Evolutionary conservation across 2,888 invertebrate genomes (phyloP).

Genomic region (Drosophila monieri): DNA sequence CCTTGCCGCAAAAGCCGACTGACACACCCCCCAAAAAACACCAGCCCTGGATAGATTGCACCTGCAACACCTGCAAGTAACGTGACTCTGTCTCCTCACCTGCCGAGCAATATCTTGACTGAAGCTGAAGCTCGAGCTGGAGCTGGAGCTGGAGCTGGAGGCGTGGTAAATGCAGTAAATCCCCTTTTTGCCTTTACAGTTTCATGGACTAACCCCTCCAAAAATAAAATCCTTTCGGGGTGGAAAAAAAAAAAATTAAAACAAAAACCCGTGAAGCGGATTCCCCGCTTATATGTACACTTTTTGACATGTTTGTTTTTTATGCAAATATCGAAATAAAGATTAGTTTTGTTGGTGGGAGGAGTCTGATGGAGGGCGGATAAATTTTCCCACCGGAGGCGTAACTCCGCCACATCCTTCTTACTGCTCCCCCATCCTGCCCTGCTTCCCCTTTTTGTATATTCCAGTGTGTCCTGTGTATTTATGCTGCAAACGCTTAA

Average conservation of each 20-base stretch:
- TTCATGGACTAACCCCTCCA: slow-evolving; percentile 56
- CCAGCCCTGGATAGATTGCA: slow-evolving; percentile 71
- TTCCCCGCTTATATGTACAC: slow-evolving; percentile 29
- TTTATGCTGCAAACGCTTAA: slow-evolving; percentile 72
- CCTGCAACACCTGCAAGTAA: slow-evolving; percentile 81
- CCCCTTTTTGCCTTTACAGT: slow-evolving; percentile 63
- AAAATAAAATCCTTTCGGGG: slow-evolving; percentile 7
- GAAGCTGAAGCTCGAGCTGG: not conserved
- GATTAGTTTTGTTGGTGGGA: slow-evolving; percentile 56
- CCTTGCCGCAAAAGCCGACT: slow-evolving; percentile 63
- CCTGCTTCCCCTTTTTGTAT: not conserved
- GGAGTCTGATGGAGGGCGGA: slow-evolving; percentile 29
- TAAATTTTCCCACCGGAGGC: slow-evolving; percentile 59
- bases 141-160: slow-evolving; percentile 15
- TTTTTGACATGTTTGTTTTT: slow-evolving; percentile 69
- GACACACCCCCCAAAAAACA: slow-evolving; percentile 14
- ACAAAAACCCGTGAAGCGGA: slow-evolving; percentile 19
- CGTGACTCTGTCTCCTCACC: slow-evolving; percentile 73
- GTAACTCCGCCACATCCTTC: slow-evolving; percentile 44
- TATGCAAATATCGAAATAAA: slow-evolving; percentile 77
- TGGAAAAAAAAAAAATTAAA: slow-evolving; percentile 17
- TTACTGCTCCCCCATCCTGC: not conserved
- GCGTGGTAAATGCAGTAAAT: slow-evolving; percentile 72
- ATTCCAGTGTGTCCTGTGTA: slow-evolving; percentile 34
- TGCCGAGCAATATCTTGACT: slow-evolving; percentile 41